Evolutionary conservation across 2,888 invertebrate species (phyloP), one percentile per base, ranked within the genome.

Genomic region (Lepidochitona cinerea): DNA sequence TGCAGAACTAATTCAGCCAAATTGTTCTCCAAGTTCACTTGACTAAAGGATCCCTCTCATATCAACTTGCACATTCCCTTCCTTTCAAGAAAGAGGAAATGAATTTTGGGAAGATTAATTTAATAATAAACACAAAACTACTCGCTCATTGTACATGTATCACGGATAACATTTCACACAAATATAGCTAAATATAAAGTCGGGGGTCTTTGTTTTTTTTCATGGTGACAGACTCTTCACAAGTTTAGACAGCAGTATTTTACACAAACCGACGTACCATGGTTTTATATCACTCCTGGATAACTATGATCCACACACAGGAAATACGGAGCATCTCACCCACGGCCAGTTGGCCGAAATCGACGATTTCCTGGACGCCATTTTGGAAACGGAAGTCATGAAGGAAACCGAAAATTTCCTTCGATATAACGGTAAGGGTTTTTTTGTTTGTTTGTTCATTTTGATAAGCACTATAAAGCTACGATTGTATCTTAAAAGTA

Each of bases 301-400:
- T 89, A 97, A 98, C 90, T 98, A 97, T 88, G 94, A 96, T 85
- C 91, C 94, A 74, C 94, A 95, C 81, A 65, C 77, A 41, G 79
- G 85, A 70, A 92, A 93, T n/a, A 94, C 94, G 84, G 97, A 97
- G 90, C 92, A 94, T 82, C 94, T 96, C 35, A 95, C 95, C 1
- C 92, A 94, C 79, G 52, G 79, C 33, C 96, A 96, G 90, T 93
- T 93, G 73, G 93, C 91, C 70, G 96, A 97, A 92, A 95, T 96
- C 90, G 94, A 94, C 80, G 93, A 93, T 35, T 94, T 97, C 78
- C 92, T 98, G 79, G 94, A 96, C 87, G 93, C 94, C 0, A 92
- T 97, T 53, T 92, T 96, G 91, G 91, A 93, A 23, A 96, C 96
- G 0, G 91, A 93, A 18, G 94, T 96, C 0, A 95, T 97, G 93